Conservation (phyloP, 1,140 invertebrate genomes). For the Heliconius nattereri region DNA sequence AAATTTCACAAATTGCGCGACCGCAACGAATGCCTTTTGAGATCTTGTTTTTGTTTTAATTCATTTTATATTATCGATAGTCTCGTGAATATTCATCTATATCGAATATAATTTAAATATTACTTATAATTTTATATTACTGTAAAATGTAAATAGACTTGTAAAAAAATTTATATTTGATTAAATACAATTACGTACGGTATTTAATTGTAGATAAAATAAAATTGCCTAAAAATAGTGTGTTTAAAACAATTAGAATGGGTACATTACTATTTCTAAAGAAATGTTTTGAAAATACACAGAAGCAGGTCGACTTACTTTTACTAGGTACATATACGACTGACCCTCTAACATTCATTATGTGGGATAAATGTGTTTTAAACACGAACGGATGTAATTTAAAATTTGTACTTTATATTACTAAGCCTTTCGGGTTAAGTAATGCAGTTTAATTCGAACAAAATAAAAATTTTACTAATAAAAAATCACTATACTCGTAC, state of each 20-base stretch:
- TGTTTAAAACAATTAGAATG: neutral
- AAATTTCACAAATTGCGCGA: conserved; percentile 75
- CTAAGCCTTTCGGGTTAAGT: neutral
- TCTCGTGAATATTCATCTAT: neutral
- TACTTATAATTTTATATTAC: neutral
- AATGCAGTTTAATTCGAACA: neutral
- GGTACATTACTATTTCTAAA: neutral
- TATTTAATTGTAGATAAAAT: neutral
- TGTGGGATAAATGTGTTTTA: neutral
- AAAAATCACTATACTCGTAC: neutral
- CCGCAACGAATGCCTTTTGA: conserved; percentile 36
- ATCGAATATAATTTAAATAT: neutral
- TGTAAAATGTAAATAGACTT: neutral
- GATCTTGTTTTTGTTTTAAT: conserved; percentile 39
- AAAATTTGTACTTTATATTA: neutral
- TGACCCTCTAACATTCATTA: conserved; percentile 1
- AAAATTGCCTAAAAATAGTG: neutral
- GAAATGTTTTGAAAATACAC: neutral
- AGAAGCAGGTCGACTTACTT: neutral
- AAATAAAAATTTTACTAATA: neutral
- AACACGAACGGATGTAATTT: conserved; percentile 9
- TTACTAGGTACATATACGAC: neutral
- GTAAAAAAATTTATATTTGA: neutral
- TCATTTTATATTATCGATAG: conserved; percentile 21
- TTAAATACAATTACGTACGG: neutral